Evolutionary conservation across 2,888 invertebrate genomes (phyloP).

Genomic region (Philereme vetulata): DNA sequence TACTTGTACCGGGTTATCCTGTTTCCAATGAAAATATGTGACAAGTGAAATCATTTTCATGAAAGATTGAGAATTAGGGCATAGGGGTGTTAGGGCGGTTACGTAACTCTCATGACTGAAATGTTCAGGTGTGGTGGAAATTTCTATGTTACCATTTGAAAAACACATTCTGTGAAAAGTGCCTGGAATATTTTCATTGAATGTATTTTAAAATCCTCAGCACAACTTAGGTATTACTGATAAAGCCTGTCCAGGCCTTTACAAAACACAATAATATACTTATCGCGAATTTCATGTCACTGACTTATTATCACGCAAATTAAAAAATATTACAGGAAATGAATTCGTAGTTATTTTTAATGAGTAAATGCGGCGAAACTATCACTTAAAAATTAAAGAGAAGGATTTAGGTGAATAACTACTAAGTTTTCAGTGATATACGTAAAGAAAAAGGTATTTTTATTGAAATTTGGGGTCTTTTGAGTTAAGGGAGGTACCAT

Average conservation of each 20-base stretch:
- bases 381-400: background rate
- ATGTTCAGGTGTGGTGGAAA: conserved; percentile 9
- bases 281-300: conserved; percentile 7
- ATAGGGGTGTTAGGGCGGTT: conserved; percentile 15
- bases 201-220: background rate
- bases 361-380: conserved; percentile 8
- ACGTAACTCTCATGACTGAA: conserved; percentile 31
- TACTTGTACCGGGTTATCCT: background rate
- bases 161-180: background rate
- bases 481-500: conserved; percentile 41
- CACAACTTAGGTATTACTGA: background rate
- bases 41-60: background rate
- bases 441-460: background rate
- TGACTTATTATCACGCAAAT: conserved; percentile 25
- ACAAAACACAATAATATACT: background rate
- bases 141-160: background rate
- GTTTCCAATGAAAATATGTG: background rate
- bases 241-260: background rate
- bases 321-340: conserved; percentile 20
- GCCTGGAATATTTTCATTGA: background rate
- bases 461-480: conserved; percentile 39
- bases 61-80: conserved; percentile 8
- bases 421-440: background rate
- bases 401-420: background rate
- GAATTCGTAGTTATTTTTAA: conserved; percentile 9